These are phyloP conservation scores for Dilophus febrilis DNA, from an alignment of 2,888 invertebrate species.

Conservation along the genomic window DNA sequence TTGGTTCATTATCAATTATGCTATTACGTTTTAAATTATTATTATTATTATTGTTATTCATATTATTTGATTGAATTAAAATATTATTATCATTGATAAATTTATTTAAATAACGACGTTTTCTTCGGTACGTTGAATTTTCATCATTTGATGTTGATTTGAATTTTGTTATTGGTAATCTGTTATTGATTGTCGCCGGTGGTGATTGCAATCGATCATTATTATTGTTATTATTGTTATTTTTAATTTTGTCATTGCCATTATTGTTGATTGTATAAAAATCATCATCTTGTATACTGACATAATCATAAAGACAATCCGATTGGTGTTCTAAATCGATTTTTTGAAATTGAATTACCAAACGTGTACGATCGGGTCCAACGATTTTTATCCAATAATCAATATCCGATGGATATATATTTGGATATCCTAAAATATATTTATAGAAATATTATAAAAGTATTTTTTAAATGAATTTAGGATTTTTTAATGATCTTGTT, in stretches of 20 bases:
- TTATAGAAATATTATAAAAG: not conserved
- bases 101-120: not conserved
- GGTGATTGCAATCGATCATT: too few relatives aligned
- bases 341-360: slow-evolving; percentile 49
- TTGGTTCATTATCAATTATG: slow-evolving; percentile 16
- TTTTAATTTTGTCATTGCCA: too few relatives aligned
- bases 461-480: not conserved
- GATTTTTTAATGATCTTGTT: too few relatives aligned
- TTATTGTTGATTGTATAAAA: too few relatives aligned
- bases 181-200: not conserved
- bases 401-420: slow-evolving; percentile 50
- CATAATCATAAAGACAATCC: slow-evolving; percentile 63
- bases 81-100: too few relatives aligned
- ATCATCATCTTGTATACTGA: slow-evolving; percentile 39
- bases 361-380: slow-evolving; percentile 46
- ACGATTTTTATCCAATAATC: slow-evolving; percentile 50
- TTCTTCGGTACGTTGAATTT: not conserved
- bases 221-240: too few relatives aligned
- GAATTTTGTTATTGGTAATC: too few relatives aligned
- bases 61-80: too few relatives aligned
- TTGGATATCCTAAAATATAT: slow-evolving; percentile 37
- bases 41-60: slow-evolving; percentile 7
- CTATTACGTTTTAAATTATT: not conserved
- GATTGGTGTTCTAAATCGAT: slow-evolving; percentile 59
- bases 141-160: not conserved